These are phyloP conservation scores for Panulirus ornatus DNA, from an alignment of 1,140 invertebrate species.

Conservation along the genomic window DNA sequence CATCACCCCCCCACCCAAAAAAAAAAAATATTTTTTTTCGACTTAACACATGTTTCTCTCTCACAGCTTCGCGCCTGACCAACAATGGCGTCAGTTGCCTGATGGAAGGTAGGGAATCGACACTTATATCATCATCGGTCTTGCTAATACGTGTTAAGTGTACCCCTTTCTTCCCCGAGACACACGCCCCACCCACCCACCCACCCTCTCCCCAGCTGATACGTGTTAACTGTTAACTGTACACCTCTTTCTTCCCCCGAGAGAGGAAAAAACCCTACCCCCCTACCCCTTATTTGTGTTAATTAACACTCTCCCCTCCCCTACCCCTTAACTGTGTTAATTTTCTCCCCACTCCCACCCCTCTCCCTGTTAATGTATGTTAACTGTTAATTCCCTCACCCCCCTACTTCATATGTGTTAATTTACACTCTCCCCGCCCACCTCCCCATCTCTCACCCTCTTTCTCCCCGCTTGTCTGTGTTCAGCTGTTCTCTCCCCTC, in stretches of 20 bases:
- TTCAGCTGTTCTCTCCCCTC: not conserved
- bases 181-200: too few relatives aligned
- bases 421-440: not conserved
- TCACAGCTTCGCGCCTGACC: constrained; percentile 57
- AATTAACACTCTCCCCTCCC: not conserved
- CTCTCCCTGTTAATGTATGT: not conserved
- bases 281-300: not conserved
- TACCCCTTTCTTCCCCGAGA: not conserved
- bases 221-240: not conserved
- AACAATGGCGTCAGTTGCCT: constrained; percentile 64
- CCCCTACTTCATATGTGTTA: not conserved
- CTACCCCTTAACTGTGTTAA: too few relatives aligned
- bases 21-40: too few relatives aligned
- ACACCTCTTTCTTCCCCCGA: not conserved
- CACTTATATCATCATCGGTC: not conserved
- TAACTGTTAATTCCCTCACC: too few relatives aligned
- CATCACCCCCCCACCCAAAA: too few relatives aligned
- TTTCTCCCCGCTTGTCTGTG: not conserved
- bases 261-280: not conserved
- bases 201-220: not conserved
- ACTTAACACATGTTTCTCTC: constrained; percentile 1
- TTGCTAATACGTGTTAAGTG: not conserved
- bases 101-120: constrained; percentile 58
- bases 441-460: not conserved
- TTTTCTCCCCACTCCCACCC: not conserved